These are phyloP conservation scores for Heliconius eleuchia DNA, from an alignment of 1,140 invertebrate genomes.

Conservation along the genomic window DNA sequence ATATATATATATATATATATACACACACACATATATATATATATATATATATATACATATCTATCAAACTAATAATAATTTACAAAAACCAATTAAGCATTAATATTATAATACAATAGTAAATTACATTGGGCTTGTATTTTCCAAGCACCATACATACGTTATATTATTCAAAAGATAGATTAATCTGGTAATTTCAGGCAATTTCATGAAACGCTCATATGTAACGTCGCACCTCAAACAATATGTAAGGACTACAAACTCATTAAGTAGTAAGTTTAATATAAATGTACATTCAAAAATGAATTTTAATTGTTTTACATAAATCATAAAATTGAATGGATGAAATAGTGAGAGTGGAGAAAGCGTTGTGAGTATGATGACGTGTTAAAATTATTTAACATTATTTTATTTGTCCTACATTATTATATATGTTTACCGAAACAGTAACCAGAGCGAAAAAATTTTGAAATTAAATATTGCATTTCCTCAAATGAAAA, in stretches of 20 bases:
- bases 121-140: background rate
- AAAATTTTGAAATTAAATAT: too few relatives aligned
- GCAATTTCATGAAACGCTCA: conserved; percentile 29
- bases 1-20: too few relatives aligned
- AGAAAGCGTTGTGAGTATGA: background rate
- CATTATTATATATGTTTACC: background rate
- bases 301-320: background rate
- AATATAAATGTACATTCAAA: background rate
- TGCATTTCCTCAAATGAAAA: too few relatives aligned
- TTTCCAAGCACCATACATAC: background rate
- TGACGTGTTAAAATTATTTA: conserved; percentile 3
- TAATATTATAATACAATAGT: too few relatives aligned
- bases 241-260: background rate
- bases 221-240: conserved; percentile 37
- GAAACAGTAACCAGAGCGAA: too few relatives aligned
- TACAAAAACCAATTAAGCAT: too few relatives aligned
- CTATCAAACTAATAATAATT: too few relatives aligned
- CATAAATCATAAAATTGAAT: background rate
- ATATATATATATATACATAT: too few relatives aligned
- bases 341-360: background rate
- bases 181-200: conserved; percentile 35
- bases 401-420: background rate
- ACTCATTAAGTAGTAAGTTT: background rate
- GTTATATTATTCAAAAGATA: conserved; percentile 25
- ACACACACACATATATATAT: too few relatives aligned